Evolutionary conservation across 2,113 vertebrate species (phyloP), one percentile per base, ranked within the genome.

Genomic region (Xiphophorus couchianus): DNA sequence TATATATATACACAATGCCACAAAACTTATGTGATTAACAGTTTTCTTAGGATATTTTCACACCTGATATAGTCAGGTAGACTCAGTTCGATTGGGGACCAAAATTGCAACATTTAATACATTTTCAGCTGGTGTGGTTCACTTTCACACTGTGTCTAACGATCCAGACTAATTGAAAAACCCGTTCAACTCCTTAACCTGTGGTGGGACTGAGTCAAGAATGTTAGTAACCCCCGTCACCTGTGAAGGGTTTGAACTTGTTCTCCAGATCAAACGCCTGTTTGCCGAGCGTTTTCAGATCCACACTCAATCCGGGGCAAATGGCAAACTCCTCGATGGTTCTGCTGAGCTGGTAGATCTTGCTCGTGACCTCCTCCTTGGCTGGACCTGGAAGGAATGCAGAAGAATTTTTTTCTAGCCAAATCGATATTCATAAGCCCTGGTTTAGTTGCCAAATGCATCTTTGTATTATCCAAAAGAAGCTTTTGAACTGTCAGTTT

Each of bases 171-270:
- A 37, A 37, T 37, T 11, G 35, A 35, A 35, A 35, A 37, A 35
- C 33, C 7, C 8, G 33, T 35, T 35, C 33, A 35, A 0, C 28
- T 35, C 33, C 33, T 35, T 35, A 35, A 35, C 7, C 33, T 35
- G 33, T 35, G 33, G 7, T 9, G 7, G 33, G 33, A 35, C 33
- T 9, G 35, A 37, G 35, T 10, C 35, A 37, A 37, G 35, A 37
- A 69, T 27, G 73, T 31, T 42, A 10, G 28, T 1, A 30, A n/a
- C 28, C 5, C 19, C 22, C 28, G 62, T 81, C 88, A 96, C 98
- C 97, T 95, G 96, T 97, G 88, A 99, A 99, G 9, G 97, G 98
- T 82, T 99, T 98, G 89, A 98, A 98, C 92, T 98, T 99, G 93
- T 99, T 99, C 90, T 99, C 97, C 92, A 99, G 84, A 90, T 99